phyloP scores from a whole-genome alignment of 2,113 vertebrate genomes.

The Formicarius rufipectus region DNA sequence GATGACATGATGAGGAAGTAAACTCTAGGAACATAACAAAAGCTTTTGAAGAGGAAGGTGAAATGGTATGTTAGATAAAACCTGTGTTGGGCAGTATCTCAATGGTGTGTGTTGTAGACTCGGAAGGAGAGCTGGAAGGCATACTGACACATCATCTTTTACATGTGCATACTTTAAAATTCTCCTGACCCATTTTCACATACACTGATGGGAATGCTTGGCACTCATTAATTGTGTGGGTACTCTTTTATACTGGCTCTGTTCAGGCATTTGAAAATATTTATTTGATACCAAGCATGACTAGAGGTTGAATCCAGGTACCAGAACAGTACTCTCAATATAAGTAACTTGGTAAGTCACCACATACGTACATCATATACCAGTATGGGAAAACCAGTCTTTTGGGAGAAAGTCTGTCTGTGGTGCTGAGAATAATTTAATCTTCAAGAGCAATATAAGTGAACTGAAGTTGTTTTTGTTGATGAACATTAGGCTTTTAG shows the following conservation, averaged over 20 bases:
- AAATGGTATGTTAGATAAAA: background rate
- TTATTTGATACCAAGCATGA: constrained; percentile 32
- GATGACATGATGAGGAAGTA: background rate
- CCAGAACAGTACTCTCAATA: background rate
- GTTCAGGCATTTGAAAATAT: constrained; percentile 45
- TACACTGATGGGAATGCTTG: background rate
- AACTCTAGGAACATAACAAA: background rate
- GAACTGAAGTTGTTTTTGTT: background rate
- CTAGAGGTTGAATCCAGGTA: background rate
- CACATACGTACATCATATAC: background rate
- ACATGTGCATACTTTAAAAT: background rate
- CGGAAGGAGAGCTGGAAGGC: background rate
- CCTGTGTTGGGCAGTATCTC: background rate
- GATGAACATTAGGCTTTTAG: background rate
- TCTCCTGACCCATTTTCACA: constrained; percentile 40
- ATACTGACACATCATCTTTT: background rate
- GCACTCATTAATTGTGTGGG: background rate
- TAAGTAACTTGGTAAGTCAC: background rate
- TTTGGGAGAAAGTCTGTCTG: background rate
- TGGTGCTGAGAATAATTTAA: background rate
- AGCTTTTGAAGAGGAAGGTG: background rate
- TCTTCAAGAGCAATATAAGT: background rate
- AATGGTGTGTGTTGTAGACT: background rate
- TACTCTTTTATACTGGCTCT: background rate
- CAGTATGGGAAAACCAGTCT: background rate